Conservation (phyloP, 1,140 invertebrate species). For the Atta colombica region DNA sequence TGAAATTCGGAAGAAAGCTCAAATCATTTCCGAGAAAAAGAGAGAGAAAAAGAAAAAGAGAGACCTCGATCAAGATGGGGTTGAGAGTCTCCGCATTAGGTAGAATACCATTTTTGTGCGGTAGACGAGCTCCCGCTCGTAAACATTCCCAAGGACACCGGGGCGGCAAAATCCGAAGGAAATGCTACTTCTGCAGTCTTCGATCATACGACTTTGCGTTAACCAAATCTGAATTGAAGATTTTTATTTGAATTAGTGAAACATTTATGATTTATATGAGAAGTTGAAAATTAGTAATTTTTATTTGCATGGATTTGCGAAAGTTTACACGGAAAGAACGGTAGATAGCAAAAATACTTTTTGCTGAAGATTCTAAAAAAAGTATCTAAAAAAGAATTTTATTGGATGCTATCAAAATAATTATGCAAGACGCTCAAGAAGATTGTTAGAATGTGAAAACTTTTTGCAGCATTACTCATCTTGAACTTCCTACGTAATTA, state of each 20-base stretch:
- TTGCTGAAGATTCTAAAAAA: no score
- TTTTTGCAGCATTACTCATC: no score
- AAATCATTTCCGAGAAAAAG: not conserved
- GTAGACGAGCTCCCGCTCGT: constrained; percentile 40
- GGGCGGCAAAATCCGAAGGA: constrained; percentile 58
- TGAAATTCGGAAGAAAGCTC: not conserved
- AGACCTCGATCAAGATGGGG: constrained; percentile 20
- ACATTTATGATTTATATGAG: not conserved
- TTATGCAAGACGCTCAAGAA: no score
- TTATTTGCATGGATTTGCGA: not conserved
- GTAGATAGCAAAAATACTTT: no score
- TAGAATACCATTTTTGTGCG: constrained; percentile 60
- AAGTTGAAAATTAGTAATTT: not conserved
- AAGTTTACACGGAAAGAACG: no score
- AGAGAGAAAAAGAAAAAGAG: not conserved
- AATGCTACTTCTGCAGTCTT: not conserved
- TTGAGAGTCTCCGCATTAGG: constrained; percentile 60
- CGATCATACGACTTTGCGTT: not conserved
- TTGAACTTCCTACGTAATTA: no score
- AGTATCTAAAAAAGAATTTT: no score
- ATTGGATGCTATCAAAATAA: no score
- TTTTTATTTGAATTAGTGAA: constrained; percentile 4
- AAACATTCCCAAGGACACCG: constrained; percentile 50
- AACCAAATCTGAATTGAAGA: not conserved
- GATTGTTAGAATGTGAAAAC: no score